phyloP scores from a whole-genome alignment of 2,113 vertebrate species.

The Pimephales promelas region DNA sequence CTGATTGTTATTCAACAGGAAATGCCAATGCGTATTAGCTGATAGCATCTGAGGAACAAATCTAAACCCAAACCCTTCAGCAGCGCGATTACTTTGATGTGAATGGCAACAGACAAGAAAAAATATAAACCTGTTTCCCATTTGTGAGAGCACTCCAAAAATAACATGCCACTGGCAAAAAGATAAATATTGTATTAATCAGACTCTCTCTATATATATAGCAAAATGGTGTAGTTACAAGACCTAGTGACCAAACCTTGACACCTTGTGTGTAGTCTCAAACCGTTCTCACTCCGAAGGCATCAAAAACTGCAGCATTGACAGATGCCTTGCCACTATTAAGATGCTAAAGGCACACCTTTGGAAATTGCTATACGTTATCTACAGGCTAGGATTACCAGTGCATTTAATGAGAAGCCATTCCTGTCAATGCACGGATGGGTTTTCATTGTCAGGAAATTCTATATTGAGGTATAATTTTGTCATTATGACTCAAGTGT shows the following conservation, averaged over 20 bases:
- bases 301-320: neutral
- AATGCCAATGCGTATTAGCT: neutral
- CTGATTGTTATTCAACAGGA: neutral
- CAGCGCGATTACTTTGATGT: neutral
- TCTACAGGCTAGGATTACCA: neutral
- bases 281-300: neutral
- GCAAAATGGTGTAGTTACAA: neutral
- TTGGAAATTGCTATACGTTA: neutral
- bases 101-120: neutral
- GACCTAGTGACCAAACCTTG: neutral
- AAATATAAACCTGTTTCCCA: neutral
- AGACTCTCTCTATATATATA: conserved; percentile 1
- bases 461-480: neutral
- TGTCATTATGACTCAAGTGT: neutral
- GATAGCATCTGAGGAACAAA: neutral
- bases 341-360: neutral
- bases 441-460: neutral
- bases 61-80: neutral
- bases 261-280: neutral
- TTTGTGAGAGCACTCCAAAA: neutral
- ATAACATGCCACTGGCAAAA: neutral
- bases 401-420: neutral
- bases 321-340: neutral
- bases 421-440: neutral
- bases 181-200: neutral